Base-by-base conservation (phyloP, 2,888 invertebrate genomes). In the Parapristionchus giblindavisi region DNA sequence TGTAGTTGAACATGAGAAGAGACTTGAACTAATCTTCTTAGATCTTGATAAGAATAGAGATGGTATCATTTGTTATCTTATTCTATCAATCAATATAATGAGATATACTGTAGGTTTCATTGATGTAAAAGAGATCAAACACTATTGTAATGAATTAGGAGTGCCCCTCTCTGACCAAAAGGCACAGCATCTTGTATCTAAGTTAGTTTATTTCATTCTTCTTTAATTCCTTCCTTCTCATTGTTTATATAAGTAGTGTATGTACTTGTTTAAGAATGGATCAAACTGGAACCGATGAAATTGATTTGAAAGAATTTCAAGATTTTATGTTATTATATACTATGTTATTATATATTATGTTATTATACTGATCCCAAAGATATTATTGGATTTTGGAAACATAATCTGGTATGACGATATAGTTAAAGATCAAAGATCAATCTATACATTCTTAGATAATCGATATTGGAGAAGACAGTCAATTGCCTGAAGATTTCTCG, bases 401-500 rank as follows among this genome's bases (percentile, higher is more conserved):
- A 98, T 90, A 94, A 95, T 77, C 94, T 95, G 83, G 91, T 91
- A 83, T 87, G 88, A 81, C n/a, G n/a, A n/a, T n/a, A n/a, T n/a
- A n/a, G n/a, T n/a, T n/a, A n/a, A n/a, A n/a, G n/a, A n/a, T n/a
- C n/a, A n/a, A n/a, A n/a, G n/a, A n/a, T n/a, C n/a, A n/a, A n/a
- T n/a, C n/a, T n/a, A n/a, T n/a, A n/a, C n/a, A n/a, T n/a, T n/a
- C n/a, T n/a, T n/a, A 87, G 87, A 80, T 87, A 3, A 86, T 88
- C 34, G 87, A 88, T 79, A 89, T 90, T 78, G 98, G 98, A 80
- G 98, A 99, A 91, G 96, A 97, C 90, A 93, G 94, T 91, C 93
- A 94, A 88, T 94, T 99, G 78, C 99, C 98, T 66, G 98, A 99
- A 92, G 98, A 99, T 90, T 98, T 98, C 91, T 96, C 96, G 27